A percentile compares a stretch with the other conserved stretches of the same genome.
phyloP scores from a whole-genome alignment of 2,113 vertebrate species.

The Pedetes capensis region DNA sequence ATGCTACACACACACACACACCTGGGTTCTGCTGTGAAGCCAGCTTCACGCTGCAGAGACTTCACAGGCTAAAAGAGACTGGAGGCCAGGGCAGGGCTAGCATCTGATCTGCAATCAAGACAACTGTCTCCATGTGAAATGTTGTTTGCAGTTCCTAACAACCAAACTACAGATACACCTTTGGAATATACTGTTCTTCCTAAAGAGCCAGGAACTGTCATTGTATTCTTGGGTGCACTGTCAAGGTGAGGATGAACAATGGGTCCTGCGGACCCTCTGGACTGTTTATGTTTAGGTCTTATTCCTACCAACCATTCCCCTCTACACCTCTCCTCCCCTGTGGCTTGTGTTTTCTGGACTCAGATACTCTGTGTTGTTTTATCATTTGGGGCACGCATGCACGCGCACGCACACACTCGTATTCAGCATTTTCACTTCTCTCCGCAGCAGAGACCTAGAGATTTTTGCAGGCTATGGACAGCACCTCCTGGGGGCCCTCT shows the following conservation, averaged over 20 bases:
- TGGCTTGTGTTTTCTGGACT: not conserved
- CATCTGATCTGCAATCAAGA: slow-evolving; percentile 34
- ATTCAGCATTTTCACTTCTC: not conserved
- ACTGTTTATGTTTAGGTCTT: not conserved
- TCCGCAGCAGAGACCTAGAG: not conserved
- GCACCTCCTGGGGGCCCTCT: not conserved
- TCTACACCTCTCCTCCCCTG: not conserved
- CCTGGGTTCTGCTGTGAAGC: slow-evolving; percentile 46
- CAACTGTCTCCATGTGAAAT: not conserved
- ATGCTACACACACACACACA: not conserved
- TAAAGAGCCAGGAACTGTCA: not conserved
- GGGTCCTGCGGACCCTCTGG: not conserved
- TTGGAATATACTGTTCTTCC: not conserved
- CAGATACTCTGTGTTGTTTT: not conserved
- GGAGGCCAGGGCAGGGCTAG: not conserved
- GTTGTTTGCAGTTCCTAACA: slow-evolving; percentile 49
- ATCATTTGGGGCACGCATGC: not conserved
- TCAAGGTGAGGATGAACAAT: not conserved
- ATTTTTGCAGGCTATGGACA: not conserved
- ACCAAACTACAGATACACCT: slow-evolving; percentile 3
- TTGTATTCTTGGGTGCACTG: not conserved
- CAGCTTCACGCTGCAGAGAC: not conserved
- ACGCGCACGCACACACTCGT: not conserved
- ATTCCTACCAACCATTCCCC: not conserved
- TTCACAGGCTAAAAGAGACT: slow-evolving; percentile 9